Evolutionary conservation across 1,140 invertebrate species (phyloP), one percentile per base, ranked within the genome.

Genomic region (Eulimnadia texana): DNA sequence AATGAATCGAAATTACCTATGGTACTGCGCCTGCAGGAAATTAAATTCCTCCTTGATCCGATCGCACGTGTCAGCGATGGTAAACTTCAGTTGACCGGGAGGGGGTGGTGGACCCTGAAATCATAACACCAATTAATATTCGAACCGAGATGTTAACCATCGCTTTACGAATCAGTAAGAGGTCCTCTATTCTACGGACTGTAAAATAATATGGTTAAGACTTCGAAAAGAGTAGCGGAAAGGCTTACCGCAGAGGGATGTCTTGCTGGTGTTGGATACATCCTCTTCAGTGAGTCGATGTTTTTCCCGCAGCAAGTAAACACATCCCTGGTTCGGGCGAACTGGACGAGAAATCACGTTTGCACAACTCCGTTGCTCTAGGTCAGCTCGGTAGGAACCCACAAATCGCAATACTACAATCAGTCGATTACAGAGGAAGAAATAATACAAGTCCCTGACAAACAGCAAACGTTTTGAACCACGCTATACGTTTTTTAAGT

Each of bases 1-100:
- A 70, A 56, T n/a, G 64, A 61, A 61, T 55, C 62, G 53, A 56
- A 88, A 87, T 92, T 77, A 96, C 93, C 89, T 94, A 78, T 98
- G 93, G 80, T 94, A 95, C 80, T 98, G 93, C 64, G 91, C 90
- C 78, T 98, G 93, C 64, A 98, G 81, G 78, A 96, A 97, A 79
- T 92, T 94, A 76, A 97, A 97, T 79, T 98, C 93, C 77, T 98
- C 93, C 79, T 98, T 98, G 72, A 98, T 97, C 70, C 93, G 82
- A 76, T 98, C 93, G 77, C 93, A 89, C 68, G 90, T 93, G 75
- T 97, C 94, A 50, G 87, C 84, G 70, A 98, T 87, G 63, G 92
- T 96, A 77, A 96, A 97, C 76, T 97, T 97, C 72, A 96, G 88
- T 78, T 77, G 90, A 82, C 79, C 90, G 80, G 76, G 85, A 78